Percentiles rank a stretch among this genome's conserved stretches.
These are phyloP conservation scores for Sus cebifrons DNA, from an alignment of 2,797 vertebrate species.

Conservation along the genomic window DNA sequence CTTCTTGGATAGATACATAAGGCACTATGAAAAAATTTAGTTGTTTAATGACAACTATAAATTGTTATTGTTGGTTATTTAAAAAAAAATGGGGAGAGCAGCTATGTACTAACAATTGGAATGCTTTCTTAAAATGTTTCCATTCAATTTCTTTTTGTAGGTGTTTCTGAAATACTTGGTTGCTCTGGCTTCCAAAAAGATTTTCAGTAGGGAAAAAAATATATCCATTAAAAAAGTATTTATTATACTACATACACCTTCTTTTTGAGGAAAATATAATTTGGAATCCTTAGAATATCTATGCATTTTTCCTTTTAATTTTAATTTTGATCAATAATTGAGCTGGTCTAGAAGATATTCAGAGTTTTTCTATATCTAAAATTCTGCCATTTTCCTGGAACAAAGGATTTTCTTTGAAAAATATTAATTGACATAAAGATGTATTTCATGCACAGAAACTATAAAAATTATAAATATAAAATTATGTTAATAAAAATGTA, in stretches of 20 bases:
- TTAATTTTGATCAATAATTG: background rate
- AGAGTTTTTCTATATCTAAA: background rate
- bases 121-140: conserved; percentile 20
- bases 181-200: background rate
- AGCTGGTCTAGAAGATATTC: background rate
- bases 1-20: background rate
- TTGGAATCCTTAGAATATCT: background rate
- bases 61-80: background rate
- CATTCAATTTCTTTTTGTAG: background rate
- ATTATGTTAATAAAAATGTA: conserved; percentile 7
- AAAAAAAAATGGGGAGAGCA: background rate
- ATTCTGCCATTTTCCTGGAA: background rate
- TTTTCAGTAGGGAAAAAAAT: background rate
- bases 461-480: conserved; percentile 24
- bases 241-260: background rate
- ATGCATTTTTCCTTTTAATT: conserved; percentile 19
- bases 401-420: conserved; percentile 2
- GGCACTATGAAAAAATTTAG: background rate
- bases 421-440: background rate
- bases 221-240: conserved; percentile 11
- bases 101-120: background rate
- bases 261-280: background rate
- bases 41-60: background rate
- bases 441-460: background rate
- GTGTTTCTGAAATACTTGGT: conserved; percentile 4